Conservation (phyloP, 1,140 invertebrate species). For the Lepidurus apus region DNA sequence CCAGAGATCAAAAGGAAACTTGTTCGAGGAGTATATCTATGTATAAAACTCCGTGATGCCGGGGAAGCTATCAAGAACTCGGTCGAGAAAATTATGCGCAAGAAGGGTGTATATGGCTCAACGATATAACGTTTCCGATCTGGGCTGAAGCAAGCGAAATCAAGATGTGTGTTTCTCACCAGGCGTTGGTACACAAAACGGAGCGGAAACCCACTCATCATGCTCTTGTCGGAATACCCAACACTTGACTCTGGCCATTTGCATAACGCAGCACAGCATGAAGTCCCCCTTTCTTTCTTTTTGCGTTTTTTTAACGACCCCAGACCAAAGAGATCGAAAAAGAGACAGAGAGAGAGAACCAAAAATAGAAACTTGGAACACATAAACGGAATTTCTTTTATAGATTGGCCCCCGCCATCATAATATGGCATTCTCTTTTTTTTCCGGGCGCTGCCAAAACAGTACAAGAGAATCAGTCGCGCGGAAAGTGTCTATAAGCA, state of each 20-base stretch:
- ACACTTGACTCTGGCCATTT: conserved; percentile 13
- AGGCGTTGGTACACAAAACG: conserved; percentile 3
- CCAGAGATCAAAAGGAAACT: neutral
- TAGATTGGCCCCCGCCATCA: conserved; percentile 17
- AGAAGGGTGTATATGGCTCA: neutral
- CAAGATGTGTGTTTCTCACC: conserved; percentile 21
- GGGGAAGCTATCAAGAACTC: neutral
- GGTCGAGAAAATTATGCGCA: neutral
- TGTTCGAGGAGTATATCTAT: neutral
- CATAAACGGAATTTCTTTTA: conserved; percentile 1
- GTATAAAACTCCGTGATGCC: neutral
- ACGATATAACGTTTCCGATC: neutral
- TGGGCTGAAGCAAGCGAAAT: neutral
- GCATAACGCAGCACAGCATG: conserved; percentile 17
- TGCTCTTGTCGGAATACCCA: conserved; percentile 21
- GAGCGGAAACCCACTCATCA: conserved; percentile 17
- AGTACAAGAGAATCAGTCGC: neutral
- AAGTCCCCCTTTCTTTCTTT: neutral
- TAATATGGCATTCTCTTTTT: conserved; percentile 1
- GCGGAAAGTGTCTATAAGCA: conserved; percentile 21
- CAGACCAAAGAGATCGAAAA: neutral
- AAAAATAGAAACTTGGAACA: neutral
- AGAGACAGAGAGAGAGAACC: neutral
- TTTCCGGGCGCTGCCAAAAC: conserved; percentile 4
- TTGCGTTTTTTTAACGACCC: neutral